Percentiles rank a stretch among this genome's conserved stretches.
Conservation (phyloP, 2,113 vertebrate genomes). For the Callipepla squamata region DNA sequence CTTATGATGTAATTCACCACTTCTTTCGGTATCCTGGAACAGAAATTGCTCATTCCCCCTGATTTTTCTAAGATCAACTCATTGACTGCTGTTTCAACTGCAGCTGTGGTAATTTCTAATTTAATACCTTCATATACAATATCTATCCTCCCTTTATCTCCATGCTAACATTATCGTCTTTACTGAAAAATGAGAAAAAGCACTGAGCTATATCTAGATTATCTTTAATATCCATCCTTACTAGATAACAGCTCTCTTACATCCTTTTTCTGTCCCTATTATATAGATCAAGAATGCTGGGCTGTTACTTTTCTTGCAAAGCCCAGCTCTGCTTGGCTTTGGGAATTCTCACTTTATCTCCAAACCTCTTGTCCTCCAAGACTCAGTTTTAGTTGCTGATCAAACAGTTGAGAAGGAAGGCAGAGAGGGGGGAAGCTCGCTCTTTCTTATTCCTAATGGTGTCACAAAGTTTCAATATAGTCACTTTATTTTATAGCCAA, state of each 20-base stretch:
- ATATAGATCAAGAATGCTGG: not conserved
- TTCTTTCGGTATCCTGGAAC: not conserved
- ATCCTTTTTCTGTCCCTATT: not conserved
- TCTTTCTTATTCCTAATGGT: not conserved
- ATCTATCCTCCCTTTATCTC: not conserved
- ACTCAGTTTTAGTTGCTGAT: not conserved
- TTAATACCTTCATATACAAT: not conserved
- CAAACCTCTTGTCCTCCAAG: not conserved
- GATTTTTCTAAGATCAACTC: constrained; percentile 21
- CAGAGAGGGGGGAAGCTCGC: not conserved
- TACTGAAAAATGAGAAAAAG: constrained; percentile 8
- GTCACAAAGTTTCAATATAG: not conserved
- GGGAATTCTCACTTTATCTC: not conserved
- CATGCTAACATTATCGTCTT: not conserved
- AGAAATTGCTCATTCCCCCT: not conserved
- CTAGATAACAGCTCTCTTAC: not conserved
- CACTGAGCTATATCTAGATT: not conserved
- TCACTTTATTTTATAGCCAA: not conserved
- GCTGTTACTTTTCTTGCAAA: not conserved
- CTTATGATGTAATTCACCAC: not conserved
- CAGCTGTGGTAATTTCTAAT: not conserved
- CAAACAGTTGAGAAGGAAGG: not conserved
- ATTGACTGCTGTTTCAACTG: not conserved
- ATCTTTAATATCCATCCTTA: not conserved
- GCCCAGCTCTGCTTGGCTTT: not conserved